These are phyloP conservation scores for Eurytoma adleriae DNA, from an alignment of 2,888 invertebrate genomes.

Conservation along the genomic window DNA sequence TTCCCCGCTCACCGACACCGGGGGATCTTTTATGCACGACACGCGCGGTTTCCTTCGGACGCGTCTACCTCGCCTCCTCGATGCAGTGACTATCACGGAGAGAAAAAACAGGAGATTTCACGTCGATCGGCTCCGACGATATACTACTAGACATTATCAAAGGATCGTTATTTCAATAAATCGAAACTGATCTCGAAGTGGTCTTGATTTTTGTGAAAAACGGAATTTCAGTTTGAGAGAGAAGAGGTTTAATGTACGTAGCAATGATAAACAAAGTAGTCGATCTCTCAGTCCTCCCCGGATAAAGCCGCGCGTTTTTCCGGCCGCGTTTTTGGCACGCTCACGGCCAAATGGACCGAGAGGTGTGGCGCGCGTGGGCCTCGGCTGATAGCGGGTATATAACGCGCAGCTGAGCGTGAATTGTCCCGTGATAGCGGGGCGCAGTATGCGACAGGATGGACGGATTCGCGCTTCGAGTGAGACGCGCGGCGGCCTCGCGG, in stretches of 20 bases:
- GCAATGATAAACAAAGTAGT: no score
- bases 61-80: no score
- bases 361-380: background rate
- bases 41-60: background rate
- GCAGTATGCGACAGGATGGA: no score
- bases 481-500: background rate
- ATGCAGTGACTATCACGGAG: no score
- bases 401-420: constrained; percentile 25
- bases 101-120: no score
- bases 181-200: no score
- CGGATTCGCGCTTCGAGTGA: constrained; percentile 6
- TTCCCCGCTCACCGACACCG: constrained; percentile 2
- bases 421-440: constrained; percentile 29
- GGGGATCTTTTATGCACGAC: constrained; percentile 37
- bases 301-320: background rate
- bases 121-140: no score
- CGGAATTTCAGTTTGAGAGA: no score
- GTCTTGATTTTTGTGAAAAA: no score
- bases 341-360: constrained; percentile 24
- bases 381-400: background rate
- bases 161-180: no score
- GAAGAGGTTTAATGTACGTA: no score
- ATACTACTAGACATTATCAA: no score
- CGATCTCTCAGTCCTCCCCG: background rate
- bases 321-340: background rate